Conservation (phyloP, 2,888 invertebrate genomes). For the Aplocera efformata region DNA sequence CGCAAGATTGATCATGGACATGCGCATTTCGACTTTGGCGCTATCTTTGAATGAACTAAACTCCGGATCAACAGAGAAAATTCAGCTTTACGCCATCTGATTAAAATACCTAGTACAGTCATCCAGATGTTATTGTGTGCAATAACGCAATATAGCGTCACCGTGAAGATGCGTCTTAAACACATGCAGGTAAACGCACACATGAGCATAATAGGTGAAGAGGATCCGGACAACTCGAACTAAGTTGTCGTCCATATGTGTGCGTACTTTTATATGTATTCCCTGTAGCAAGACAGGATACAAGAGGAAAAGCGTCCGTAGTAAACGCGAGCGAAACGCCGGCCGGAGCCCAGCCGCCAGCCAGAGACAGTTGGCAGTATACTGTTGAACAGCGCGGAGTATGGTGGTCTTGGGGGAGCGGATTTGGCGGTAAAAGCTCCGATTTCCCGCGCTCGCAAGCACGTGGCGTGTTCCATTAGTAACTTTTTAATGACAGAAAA, state of each 20-base stretch:
- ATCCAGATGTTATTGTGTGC: constrained; percentile 49
- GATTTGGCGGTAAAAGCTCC: constrained; percentile 57
- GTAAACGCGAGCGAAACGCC: constrained; percentile 65
- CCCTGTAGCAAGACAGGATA: constrained; percentile 69
- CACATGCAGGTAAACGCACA: constrained; percentile 40
- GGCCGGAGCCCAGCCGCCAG: too few species aligned
- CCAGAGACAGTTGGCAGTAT: constrained; percentile 69
- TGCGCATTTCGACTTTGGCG: constrained; percentile 58
- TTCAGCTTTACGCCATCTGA: constrained; percentile 37
- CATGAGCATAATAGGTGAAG: constrained; percentile 27
- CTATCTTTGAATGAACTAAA: constrained; percentile 51
- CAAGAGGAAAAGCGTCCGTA: constrained; percentile 67
- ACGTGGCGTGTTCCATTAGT: constrained; percentile 50
- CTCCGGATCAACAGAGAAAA: constrained; percentile 36
- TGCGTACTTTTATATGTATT: constrained; percentile 58
- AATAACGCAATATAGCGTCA: constrained; percentile 50
- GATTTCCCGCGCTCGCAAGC: constrained; percentile 62
- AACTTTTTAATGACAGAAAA: constrained; percentile 39
- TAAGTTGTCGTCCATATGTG: constrained; percentile 61
- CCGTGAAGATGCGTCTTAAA: constrained; percentile 56
- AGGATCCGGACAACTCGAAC: constrained; percentile 36
- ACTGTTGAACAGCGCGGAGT: constrained; percentile 57
- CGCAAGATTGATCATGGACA: constrained; percentile 62
- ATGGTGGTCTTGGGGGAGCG: constrained; percentile 60
- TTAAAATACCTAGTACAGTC: constrained; percentile 42